Evolutionary conservation across 2,888 invertebrate genomes (phyloP), one percentile per base, ranked within the genome.

Genomic region (Eristalinus sepulchralis): DNA sequence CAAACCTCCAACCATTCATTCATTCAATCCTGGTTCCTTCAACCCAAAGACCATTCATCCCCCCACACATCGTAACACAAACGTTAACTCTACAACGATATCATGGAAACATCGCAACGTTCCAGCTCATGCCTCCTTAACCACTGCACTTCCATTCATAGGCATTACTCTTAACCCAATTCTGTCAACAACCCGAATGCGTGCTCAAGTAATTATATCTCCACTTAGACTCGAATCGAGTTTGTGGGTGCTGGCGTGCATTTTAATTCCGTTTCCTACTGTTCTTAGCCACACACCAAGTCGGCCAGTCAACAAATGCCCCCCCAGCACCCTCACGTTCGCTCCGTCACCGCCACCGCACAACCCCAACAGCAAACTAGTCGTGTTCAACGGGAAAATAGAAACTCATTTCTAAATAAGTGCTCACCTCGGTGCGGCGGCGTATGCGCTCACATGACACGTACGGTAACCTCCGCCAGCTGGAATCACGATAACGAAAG

Each of bases 401-500:
- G 85, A 85, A 85, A 85, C 68, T 63, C 47, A 53, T 81, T 81
- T 81, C 81, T 63, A 71, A 80, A 81, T 73, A 70, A 67, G 39
- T 66, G 76, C 68, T 82, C 64, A 70, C 59, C 11, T 57, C 33
- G 57, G 24, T 55, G 62, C 20, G 72, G 27, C 27, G 27, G 27
- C 27, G 27, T 34, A 27, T 70, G 39, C 39, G n/a, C n/a, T 17
- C 47, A 79, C 66, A 73, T 81, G 68, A 70, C 76, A 77, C 72
- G 68, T 81, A 81, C 68, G 77, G 71, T 85, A 81, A 85, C 81
- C 85, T 78, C 85, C 34, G 75, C 76, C 76, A 84, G 67, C 76
- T 82, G 77, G 82, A 73, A 82, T 81, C 85, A 85, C 85, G 85
- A 85, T 85, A 85, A 85, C 82, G 85, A 85, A 85, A 85, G 85